Evolutionary conservation across 2,888 invertebrate species (phyloP).

Genomic region (Drosophila macrospina): DNA sequence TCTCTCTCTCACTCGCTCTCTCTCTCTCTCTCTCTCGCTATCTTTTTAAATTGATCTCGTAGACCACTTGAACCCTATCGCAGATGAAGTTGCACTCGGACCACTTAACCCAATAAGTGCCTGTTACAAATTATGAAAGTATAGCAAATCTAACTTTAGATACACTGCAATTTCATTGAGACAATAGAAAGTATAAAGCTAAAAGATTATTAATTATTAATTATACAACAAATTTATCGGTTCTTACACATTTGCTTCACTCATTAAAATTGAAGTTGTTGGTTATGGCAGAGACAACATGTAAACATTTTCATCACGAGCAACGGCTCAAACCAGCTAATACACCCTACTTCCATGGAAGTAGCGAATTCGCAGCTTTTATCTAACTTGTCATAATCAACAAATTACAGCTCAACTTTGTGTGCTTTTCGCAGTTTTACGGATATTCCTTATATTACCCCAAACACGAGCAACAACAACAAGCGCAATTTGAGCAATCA

Average conservation of each 20-base stretch:
- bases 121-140: slow-evolving; percentile 55
- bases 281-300: no score
- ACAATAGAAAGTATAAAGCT: slow-evolving; percentile 18
- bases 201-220: no score
- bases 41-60: slow-evolving; percentile 65
- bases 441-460: slow-evolving; percentile 15
- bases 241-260: no score
- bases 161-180: slow-evolving; percentile 23
- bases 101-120: slow-evolving; percentile 61
- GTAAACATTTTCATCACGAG: no score
- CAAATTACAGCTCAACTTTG: slow-evolving; percentile 42
- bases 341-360: neutral
- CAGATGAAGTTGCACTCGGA: slow-evolving; percentile 16
- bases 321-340: neutral
- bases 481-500: slow-evolving; percentile 40
- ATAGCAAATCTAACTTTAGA: slow-evolving; percentile 41
- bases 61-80: slow-evolving; percentile 72
- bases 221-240: no score
- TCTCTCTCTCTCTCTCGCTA: neutral
- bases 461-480: slow-evolving; percentile 25
- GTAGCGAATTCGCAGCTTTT: slow-evolving; percentile 39
- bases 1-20: neutral
- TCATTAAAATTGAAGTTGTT: no score
- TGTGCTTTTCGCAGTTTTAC: slow-evolving; percentile 61
- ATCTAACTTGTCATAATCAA: slow-evolving; percentile 40